Percentiles rank a stretch among this genome's conserved stretches.
phyloP scores from a whole-genome alignment of 2,888 invertebrate genomes.

The Periphyllus acericola region DNA sequence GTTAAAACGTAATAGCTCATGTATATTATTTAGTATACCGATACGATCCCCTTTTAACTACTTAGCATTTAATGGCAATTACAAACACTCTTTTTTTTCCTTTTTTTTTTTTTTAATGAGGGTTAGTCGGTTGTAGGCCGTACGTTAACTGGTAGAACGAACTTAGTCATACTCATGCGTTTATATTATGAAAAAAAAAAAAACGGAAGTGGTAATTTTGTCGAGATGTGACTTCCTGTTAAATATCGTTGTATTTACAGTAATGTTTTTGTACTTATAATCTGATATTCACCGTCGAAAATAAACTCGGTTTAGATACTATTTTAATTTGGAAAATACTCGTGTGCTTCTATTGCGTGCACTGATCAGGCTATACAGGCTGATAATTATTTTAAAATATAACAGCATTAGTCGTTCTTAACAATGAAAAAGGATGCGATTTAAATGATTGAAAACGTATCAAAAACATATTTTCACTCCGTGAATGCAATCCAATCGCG shows the following conservation, averaged over 20 bases:
- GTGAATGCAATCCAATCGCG: too few species aligned
- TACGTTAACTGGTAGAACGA: not conserved
- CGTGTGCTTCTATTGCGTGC: not conserved
- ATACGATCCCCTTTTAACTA: not conserved
- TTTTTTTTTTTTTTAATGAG: constrained; percentile 26
- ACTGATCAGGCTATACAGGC: not conserved
- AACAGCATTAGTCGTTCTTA: not conserved
- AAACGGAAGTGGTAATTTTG: constrained; percentile 37
- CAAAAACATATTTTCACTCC: too few species aligned
- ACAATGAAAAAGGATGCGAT: not conserved
- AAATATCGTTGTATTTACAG: constrained; percentile 15
- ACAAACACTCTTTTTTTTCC: constrained; percentile 6
- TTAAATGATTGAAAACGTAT: not conserved
- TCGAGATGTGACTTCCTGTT: constrained; percentile 9
- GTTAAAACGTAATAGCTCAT: not conserved
- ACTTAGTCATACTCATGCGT: not conserved
- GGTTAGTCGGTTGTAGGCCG: not conserved
- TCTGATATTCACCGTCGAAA: not conserved
- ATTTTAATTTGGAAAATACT: not conserved
- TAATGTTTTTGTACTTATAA: constrained; percentile 1
- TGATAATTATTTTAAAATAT: not conserved
- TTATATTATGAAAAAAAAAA: constrained; percentile 7
- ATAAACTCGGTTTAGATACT: not conserved
- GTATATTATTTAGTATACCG: not conserved
- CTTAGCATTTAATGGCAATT: constrained; percentile 23